phyloP scores from a whole-genome alignment of 2,797 vertebrate genomes.

The Bradypus variegatus region DNA sequence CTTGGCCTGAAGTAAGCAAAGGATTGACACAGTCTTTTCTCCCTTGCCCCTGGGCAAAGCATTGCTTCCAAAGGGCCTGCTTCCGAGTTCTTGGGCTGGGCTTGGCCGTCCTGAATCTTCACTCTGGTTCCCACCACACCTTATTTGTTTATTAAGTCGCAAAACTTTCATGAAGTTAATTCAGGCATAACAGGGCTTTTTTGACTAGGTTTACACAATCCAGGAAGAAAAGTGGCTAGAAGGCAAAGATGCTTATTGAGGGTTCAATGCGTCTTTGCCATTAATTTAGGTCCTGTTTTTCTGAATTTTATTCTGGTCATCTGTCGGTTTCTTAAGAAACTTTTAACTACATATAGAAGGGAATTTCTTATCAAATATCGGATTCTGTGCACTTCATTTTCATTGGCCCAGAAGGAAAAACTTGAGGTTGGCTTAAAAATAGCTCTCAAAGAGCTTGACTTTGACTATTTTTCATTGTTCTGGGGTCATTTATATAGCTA shows the following conservation, averaged over 20 bases:
- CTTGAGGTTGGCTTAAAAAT: background rate
- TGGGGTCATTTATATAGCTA: background rate
- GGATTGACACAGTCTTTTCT: background rate
- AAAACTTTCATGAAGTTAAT: constrained; percentile 11
- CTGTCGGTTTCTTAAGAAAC: background rate
- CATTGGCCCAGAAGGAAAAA: background rate
- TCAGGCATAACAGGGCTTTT: background rate
- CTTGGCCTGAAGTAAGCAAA: background rate
- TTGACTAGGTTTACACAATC: background rate
- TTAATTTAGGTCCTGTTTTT: background rate
- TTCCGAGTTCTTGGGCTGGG: background rate
- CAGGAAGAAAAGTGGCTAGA: background rate
- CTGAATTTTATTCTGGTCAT: background rate
- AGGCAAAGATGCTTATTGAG: background rate
- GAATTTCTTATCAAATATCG: background rate
- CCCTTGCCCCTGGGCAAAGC: background rate
- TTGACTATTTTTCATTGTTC: background rate
- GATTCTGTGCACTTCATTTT: background rate
- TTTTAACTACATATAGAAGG: background rate
- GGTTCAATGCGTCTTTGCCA: no score
- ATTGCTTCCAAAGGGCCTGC: background rate
- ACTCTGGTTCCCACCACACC: constrained; percentile 18
- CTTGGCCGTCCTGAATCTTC: background rate
- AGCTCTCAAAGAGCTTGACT: background rate
- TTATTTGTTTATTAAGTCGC: background rate